Evolutionary conservation across 1,140 invertebrate species (phyloP), one percentile per base, ranked within the genome.

Genomic region (Coelopa frigida): DNA sequence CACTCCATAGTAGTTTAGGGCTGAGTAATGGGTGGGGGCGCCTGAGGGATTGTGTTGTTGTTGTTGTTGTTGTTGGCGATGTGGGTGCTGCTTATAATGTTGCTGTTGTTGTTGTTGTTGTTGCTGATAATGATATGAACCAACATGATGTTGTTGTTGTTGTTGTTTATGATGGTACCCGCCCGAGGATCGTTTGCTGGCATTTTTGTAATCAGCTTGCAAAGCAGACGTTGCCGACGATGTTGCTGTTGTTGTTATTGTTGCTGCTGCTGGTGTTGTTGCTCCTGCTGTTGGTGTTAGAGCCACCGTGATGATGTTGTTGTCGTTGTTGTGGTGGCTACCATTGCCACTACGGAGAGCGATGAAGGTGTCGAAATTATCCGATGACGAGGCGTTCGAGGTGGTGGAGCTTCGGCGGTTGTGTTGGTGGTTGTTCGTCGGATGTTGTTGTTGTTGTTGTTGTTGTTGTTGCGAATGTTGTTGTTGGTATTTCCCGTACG

Each of bases 321-420:
- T 15, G 60, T n/a, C 12, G 49, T 27, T 43, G 5, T n/a, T 27
- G 24, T 42, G 23, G 12, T 5, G 36, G 4, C 3, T 5, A 12
- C 22, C n/a, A n/a, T n/a, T n/a, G n/a, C n/a, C n/a, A n/a, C n/a
- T n/a, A 24, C 62, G 62, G 46, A 61, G 41, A 26, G 56, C 49
- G 44, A 67, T 67, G 50, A 67, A 67, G 42, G 49, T 58, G 49
- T 67, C 62, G 43, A 67, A 67, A 53, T 66, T 66, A 43, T 67
- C 63, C 20, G 58, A 58, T 17, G 62, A 66, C 40, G 60, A 66
- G 39, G 62, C 55, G 26, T 66, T 66, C 35, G 62, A 66, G n/a
- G 59, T 54, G 42, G 56, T 66, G 18, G 62, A 66, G 41, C 57
- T 65, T 44, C 62, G 59, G 33, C 61, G 62, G 14, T 7, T 35